These are phyloP conservation scores for Suricata suricatta DNA, from an alignment of 2,113 vertebrate genomes.

Conservation along the genomic window DNA sequence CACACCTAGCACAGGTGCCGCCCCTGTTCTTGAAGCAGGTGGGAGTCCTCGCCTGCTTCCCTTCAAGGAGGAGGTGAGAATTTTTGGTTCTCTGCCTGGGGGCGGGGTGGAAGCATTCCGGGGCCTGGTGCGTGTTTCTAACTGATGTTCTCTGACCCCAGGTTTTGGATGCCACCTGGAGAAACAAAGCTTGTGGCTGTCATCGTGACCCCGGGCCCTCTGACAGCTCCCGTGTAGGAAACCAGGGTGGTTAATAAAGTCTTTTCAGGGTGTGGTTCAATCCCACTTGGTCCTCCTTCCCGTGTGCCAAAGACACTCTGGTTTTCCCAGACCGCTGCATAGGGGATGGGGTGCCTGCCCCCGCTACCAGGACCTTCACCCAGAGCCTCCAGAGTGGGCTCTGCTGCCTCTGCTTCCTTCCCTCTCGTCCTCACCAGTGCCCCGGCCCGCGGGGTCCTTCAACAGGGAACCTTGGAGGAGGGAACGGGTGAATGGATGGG, in stretches of 20 bases:
- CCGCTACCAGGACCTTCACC: neutral
- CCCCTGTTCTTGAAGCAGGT: neutral
- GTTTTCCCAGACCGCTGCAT: neutral
- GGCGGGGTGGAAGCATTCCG: neutral
- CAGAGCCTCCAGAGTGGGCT: neutral
- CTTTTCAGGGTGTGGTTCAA: neutral
- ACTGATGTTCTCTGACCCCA: neutral
- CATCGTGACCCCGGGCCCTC: neutral
- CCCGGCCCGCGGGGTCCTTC: too few relatives aligned
- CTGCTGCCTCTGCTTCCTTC: neutral
- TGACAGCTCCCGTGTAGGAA: neutral
- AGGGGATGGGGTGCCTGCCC: too few relatives aligned
- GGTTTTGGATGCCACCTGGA: neutral
- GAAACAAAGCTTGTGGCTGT: neutral
- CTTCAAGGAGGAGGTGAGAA: neutral
- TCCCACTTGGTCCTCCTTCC: neutral
- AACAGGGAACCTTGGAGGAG: too few relatives aligned
- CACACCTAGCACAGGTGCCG: accelerated
- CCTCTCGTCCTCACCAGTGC: neutral
- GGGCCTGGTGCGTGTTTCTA: accelerated
- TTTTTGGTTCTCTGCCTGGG: neutral
- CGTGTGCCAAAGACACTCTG: accelerated
- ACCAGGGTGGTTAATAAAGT: slow-evolving; percentile 35
- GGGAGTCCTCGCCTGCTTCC: neutral
- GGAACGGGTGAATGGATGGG: too few relatives aligned